Evolutionary conservation across 2,888 invertebrate genomes (phyloP), one percentile per base, ranked within the genome.

Genomic region (Phyto melanocephala): DNA sequence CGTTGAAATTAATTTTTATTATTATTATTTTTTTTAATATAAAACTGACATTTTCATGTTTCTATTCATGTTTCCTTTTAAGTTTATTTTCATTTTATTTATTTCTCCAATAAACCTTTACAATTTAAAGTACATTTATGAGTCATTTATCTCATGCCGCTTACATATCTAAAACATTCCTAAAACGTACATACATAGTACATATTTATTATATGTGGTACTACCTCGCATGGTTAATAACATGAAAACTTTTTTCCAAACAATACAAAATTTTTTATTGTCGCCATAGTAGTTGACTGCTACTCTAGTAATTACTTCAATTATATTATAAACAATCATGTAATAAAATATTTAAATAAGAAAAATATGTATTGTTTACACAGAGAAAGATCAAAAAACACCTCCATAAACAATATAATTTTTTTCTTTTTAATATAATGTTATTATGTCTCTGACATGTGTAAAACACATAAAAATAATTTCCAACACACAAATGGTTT

Each of bases 351-450:
- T 28, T 28, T 28, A 28, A 37, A 24, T 52, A 65, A 20, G 17
- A 68, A 58, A 28, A 22, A 13, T 17, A 67, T 67, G 28, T 68
- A 22, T 68, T 42, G n/a, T 40, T 71, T 52, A 58, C 33, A 63
- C 15, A n/a, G 28, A 47, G 58, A 62, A 80, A 68, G 33, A 63
- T 63, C 56, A 74, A 67, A 62, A 71, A 65, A 65, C 52, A 65
- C 54, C 45, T 65, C 37, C 71, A 58, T 45, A 45, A 60, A 71
- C 58, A 65, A 52, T 63, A n/a, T 13, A 24, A 3, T 13, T 47
- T 28, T 17, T 52, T 33, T 7, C 35, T 52, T 63, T 28, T 65
- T 35, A 65, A 56, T 11, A 28, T 40, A 42, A 65, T 33, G 45
- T 22, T 50, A 15, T 35, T 17, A n/a, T 58, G 65, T 58, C 62